Evolutionary conservation across 1,140 invertebrate genomes (phyloP).

Genomic region (Pygmarrhopalites habei): DNA sequence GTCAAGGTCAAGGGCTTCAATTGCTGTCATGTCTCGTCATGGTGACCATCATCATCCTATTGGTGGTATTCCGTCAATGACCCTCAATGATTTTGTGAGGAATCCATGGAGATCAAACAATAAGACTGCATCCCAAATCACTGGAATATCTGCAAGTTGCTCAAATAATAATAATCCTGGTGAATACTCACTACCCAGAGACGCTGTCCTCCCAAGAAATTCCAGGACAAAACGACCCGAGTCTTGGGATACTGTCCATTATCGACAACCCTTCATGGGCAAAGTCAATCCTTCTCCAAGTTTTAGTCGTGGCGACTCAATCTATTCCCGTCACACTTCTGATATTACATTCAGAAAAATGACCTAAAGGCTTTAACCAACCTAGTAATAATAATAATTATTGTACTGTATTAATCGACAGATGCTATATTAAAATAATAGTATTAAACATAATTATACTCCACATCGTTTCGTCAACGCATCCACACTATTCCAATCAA

Average conservation of each 20-base stretch:
- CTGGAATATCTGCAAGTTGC: not conserved
- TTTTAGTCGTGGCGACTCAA: not conserved
- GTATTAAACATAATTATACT: no score
- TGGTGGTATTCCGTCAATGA: slow-evolving; percentile 3
- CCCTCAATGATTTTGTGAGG: slow-evolving; percentile 28
- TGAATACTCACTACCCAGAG: not conserved
- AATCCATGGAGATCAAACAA: slow-evolving; percentile 16
- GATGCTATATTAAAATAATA: no score
- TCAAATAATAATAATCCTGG: not conserved
- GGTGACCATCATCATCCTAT: no score
- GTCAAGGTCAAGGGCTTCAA: not conserved
- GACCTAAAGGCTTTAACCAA: not conserved
- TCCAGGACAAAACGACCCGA: not conserved
- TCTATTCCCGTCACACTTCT: slow-evolving; percentile 5
- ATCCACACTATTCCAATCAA: no score
- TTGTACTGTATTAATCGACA: no score
- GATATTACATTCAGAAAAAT: slow-evolving; percentile 11
- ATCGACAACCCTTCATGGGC: no score
- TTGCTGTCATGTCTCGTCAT: not conserved
- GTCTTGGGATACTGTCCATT: not conserved
- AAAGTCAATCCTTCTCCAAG: not conserved
- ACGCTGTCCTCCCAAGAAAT: not conserved
- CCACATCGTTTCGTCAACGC: no score
- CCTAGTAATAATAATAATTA: not conserved
- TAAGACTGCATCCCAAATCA: not conserved